phyloP scores from a whole-genome alignment of 1,140 invertebrate genomes.

The Bradysia coprophila region DNA sequence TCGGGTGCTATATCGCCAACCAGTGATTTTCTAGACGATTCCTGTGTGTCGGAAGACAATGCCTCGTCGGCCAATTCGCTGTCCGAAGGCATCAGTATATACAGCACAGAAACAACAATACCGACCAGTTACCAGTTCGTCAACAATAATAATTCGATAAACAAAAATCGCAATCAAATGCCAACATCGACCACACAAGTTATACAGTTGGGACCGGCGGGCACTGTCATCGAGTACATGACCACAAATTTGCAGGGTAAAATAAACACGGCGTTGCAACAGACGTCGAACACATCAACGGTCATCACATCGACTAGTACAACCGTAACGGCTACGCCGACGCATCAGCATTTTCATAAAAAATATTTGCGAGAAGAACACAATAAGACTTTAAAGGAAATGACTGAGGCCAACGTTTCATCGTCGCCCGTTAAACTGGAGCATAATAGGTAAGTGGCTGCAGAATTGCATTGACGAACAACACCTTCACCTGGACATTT shows the following conservation, averaged over 20 bases:
- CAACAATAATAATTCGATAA: conserved; percentile 3
- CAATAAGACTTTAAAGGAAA: neutral
- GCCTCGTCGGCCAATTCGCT: conserved; percentile 3
- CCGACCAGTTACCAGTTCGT: conserved; percentile 1
- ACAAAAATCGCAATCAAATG: conserved; percentile 1
- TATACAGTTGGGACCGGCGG: neutral
- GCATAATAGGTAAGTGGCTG: neutral
- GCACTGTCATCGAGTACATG: neutral
- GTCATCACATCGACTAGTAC: neutral
- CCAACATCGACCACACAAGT: neutral
- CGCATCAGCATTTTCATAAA: conserved; percentile 6
- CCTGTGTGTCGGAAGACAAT: conserved; percentile 7
- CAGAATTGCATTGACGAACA: neutral
- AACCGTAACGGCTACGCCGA: conserved; percentile 3
- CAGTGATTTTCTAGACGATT: conserved; percentile 15
- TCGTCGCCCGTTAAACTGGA: neutral
- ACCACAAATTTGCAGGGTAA: neutral
- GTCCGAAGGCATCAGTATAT: conserved; percentile 2
- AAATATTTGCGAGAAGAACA: conserved; percentile 3
- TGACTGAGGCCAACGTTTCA: neutral
- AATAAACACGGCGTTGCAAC: neutral
- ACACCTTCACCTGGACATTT: neutral
- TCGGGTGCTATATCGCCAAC: conserved; percentile 10
- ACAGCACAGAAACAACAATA: conserved; percentile 2
- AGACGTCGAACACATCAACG: neutral